These are phyloP conservation scores for Thelaira solivaga DNA, from an alignment of 2,888 invertebrate species.

Conservation along the genomic window DNA sequence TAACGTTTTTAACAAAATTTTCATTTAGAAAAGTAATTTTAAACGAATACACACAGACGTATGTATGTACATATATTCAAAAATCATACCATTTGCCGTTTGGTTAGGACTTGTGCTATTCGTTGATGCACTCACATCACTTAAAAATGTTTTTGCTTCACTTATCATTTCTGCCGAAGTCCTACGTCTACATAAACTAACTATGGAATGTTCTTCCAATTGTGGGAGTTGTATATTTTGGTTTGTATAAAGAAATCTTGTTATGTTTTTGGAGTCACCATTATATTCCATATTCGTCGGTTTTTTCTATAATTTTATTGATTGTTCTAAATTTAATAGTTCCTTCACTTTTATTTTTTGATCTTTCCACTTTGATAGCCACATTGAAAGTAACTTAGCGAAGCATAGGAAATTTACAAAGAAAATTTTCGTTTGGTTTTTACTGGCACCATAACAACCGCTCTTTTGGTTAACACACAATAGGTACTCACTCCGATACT, in stretches of 20 bases:
- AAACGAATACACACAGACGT: too few relatives aligned
- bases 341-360: background rate
- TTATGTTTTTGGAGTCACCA: constrained; percentile 13
- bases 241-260: constrained; percentile 23
- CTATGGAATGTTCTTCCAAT: constrained; percentile 38
- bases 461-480: constrained; percentile 30
- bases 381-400: constrained; percentile 32
- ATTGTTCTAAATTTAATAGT: constrained; percentile 1
- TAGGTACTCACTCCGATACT: constrained; percentile 39
- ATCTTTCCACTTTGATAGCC: constrained; percentile 37
- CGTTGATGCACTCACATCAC: constrained; percentile 63
- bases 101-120: constrained; percentile 22
- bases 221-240: constrained; percentile 48
- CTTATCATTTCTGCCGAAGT: constrained; percentile 89
- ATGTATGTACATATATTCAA: too few relatives aligned
- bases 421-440: constrained; percentile 38
- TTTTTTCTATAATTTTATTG: constrained; percentile 42
- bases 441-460: constrained; percentile 58
- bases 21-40: too few relatives aligned
- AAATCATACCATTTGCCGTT: constrained; percentile 53
- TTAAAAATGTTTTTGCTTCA: constrained; percentile 83
- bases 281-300: constrained; percentile 62
- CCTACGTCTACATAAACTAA: constrained; percentile 78
- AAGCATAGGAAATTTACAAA: constrained; percentile 30
- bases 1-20: background rate